Percentiles rank a stretch among this genome's conserved stretches.
Conservation (phyloP, 2,797 vertebrate species). For the Arrhamphus sclerolepis region DNA sequence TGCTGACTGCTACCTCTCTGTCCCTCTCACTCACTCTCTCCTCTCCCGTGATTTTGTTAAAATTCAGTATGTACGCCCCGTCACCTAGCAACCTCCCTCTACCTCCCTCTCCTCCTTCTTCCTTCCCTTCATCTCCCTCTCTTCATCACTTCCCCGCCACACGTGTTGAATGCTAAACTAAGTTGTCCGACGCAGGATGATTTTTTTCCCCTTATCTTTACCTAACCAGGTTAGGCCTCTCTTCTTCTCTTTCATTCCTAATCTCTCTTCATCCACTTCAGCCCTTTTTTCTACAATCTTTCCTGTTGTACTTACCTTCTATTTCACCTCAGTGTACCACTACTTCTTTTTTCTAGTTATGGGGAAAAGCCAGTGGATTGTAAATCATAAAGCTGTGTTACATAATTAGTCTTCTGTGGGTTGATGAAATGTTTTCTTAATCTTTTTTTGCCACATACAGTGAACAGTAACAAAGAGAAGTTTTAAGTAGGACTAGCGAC, state of each 20-base stretch:
- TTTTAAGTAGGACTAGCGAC: too few relatives aligned
- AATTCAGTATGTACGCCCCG: slow-evolving; percentile 86
- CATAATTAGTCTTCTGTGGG: too few relatives aligned
- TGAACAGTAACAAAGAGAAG: too few relatives aligned
- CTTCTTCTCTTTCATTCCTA: background rate
- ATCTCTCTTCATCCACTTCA: background rate
- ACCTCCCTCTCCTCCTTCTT: slow-evolving; percentile 43
- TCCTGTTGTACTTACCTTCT: background rate
- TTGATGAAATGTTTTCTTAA: too few relatives aligned
- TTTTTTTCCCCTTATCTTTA: background rate
- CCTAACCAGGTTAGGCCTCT: background rate
- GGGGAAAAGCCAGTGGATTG: too few relatives aligned
- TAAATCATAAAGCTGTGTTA: too few relatives aligned
- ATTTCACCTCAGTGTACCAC: background rate
- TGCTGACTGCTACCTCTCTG: slow-evolving; percentile 66
- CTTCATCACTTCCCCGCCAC: slow-evolving; percentile 76
- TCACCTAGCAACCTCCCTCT: slow-evolving; percentile 81
- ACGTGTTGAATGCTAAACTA: slow-evolving; percentile 85
- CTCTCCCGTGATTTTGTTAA: slow-evolving; percentile 80
- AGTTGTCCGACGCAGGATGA: slow-evolving; percentile 65
- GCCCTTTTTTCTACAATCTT: background rate
- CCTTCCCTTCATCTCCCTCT: slow-evolving; percentile 27
- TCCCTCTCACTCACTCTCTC: slow-evolving; percentile 61
- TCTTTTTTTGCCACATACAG: too few relatives aligned
- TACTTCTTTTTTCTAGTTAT: background rate